phyloP scores from a whole-genome alignment of 1,140 invertebrate genomes.

The Monochamus saltuarius region DNA sequence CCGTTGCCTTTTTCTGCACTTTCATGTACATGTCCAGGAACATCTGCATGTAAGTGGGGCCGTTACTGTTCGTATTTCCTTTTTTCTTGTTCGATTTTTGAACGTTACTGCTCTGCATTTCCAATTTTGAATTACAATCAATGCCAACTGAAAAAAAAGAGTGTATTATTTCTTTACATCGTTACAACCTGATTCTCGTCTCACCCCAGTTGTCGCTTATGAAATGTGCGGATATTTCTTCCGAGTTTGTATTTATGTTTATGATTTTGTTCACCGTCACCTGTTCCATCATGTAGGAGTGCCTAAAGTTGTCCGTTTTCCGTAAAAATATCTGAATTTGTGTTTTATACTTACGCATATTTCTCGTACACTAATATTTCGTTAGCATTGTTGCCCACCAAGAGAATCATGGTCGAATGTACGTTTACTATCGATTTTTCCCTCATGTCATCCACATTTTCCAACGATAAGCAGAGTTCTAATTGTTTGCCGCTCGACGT shows the following conservation, averaged over 20 bases:
- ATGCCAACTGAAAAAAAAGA: slow-evolving; percentile 27
- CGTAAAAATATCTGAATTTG: slow-evolving; percentile 1
- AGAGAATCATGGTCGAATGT: slow-evolving; percentile 37
- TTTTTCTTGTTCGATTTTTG: background rate
- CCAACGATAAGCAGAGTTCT: slow-evolving; percentile 28
- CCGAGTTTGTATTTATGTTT: slow-evolving; percentile 8
- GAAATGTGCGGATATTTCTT: slow-evolving; percentile 35
- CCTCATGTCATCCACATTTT: slow-evolving; percentile 31
- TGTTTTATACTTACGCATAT: slow-evolving; percentile 34
- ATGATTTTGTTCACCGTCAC: slow-evolving; percentile 24
- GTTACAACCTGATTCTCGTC: too few species aligned
- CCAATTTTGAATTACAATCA: slow-evolving; percentile 23
- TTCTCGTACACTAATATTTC: slow-evolving; percentile 43
- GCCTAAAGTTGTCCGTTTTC: slow-evolving; percentile 28
- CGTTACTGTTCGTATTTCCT: background rate
- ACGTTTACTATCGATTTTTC: slow-evolving; percentile 30
- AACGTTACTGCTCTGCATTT: background rate
- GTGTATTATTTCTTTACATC: too few species aligned
- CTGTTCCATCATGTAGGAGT: slow-evolving; percentile 38
- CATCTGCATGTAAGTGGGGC: slow-evolving; percentile 21
- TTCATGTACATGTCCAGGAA: slow-evolving; percentile 34
- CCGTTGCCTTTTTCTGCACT: background rate
- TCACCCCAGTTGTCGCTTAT: slow-evolving; percentile 45
- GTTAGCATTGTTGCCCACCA: slow-evolving; percentile 41
- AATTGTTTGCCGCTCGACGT: slow-evolving; percentile 3